A percentile compares a stretch with the other conserved stretches of the same genome.
phyloP scores from a whole-genome alignment of 2,797 vertebrate species.

The Hemitrygon akajei region DNA sequence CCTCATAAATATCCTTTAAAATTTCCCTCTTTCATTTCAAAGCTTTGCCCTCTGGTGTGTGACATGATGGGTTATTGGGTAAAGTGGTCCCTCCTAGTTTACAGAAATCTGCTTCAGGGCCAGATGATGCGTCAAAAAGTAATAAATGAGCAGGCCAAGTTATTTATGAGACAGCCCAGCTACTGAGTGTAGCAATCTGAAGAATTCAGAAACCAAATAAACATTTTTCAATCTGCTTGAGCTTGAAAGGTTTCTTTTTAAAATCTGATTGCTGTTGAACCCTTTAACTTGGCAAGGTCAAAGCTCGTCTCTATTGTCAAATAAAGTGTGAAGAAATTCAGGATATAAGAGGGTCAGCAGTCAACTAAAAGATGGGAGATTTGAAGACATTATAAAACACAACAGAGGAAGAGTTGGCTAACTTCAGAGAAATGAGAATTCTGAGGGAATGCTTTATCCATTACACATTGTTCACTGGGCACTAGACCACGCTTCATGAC shows the following conservation, averaged over 20 bases:
- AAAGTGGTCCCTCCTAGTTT: neutral
- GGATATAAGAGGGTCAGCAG: neutral
- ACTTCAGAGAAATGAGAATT: neutral
- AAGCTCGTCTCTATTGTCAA: neutral
- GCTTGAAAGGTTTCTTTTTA: constrained; percentile 25
- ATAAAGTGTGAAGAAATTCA: constrained; percentile 21
- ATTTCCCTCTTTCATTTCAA: too few species aligned
- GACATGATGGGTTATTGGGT: neutral
- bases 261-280: constrained; percentile 31
- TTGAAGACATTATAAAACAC: neutral
- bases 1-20: too few species aligned
- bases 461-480: neutral
- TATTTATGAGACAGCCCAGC: constrained; percentile 23
- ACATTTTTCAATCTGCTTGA: constrained; percentile 28
- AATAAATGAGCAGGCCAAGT: constrained; percentile 23
- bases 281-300: constrained; percentile 24
- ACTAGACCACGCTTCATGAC: too few species aligned
- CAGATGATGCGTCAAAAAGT: constrained; percentile 2
- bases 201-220: constrained; percentile 34
- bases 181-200: constrained; percentile 32
- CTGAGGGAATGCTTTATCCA: neutral
- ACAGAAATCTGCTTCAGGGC: neutral
- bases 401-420: neutral
- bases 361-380: neutral
- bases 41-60: too few species aligned